Evolutionary conservation across 2,797 vertebrate genomes (phyloP).

Genomic region (Lagorchestes hirsutus): DNA sequence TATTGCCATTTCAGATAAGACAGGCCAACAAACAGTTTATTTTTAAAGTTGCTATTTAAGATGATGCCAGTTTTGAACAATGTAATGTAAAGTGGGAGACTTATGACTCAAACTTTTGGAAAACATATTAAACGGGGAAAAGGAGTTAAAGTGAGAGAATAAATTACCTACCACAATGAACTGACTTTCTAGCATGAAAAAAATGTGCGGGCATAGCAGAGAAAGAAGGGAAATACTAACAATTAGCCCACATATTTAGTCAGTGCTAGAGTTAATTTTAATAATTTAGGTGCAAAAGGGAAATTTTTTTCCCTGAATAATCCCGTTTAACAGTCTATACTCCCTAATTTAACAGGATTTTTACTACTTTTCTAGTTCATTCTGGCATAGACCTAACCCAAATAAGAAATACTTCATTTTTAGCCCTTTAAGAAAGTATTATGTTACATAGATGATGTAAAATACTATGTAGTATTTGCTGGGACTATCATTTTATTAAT

Average conservation of each 20-base stretch:
- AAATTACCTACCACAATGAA: not conserved
- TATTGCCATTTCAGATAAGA: conserved; percentile 21
- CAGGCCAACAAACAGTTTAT: not conserved
- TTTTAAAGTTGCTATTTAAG: conserved; percentile 14
- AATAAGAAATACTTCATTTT: not conserved
- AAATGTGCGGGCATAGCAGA: not conserved
- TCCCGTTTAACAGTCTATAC: not conserved
- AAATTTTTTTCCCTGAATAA: not conserved
- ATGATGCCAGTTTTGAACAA: conserved; percentile 3
- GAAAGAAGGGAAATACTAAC: not conserved
- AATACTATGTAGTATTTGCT: conserved; percentile 44
- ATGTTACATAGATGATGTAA: not conserved
- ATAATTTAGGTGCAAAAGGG: not conserved
- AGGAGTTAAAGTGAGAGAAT: conserved; percentile 22
- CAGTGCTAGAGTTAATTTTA: not conserved
- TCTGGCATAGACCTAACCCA: not conserved
- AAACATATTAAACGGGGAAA: conserved; percentile 27
- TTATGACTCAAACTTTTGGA: conserved; percentile 20
- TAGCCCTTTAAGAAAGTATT: not conserved
- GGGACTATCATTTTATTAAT: conserved; percentile 66
- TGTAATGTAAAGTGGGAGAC: not conserved
- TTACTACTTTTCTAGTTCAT: conserved; percentile 23
- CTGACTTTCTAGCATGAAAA: not conserved
- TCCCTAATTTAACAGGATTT: conserved; percentile 13
- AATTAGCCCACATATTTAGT: not conserved